Conservation (phyloP, 2,797 vertebrate species). For the Smutsia gigantea region DNA sequence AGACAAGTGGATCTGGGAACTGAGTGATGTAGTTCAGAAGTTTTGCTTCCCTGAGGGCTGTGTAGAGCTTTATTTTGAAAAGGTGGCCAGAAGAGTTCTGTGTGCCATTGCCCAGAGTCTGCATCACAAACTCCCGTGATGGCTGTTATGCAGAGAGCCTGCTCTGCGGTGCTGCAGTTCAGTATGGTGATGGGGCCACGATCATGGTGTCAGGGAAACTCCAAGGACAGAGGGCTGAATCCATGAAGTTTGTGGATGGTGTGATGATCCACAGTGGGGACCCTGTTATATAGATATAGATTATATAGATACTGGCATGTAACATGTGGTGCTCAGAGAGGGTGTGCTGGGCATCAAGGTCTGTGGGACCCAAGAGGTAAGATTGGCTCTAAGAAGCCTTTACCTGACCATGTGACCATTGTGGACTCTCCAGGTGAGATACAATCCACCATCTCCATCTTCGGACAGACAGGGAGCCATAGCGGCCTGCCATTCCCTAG, state of each 20-base stretch:
- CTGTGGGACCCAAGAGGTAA: not conserved
- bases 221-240: not conserved
- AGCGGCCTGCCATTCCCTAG: not conserved
- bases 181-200: not conserved
- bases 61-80: not conserved
- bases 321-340: not conserved
- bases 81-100: not conserved
- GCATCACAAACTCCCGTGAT: not conserved
- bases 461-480: not conserved
- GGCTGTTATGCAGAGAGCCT: not conserved
- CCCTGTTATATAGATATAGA: no score
- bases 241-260: not conserved
- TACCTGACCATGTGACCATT: not conserved
- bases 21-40: not conserved
- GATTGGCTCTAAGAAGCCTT: not conserved
- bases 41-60: not conserved
- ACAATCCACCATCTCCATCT: not conserved
- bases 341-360: not conserved
- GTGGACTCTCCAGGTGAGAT: not conserved
- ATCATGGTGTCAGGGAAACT: not conserved
- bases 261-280: not conserved
- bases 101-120: not conserved
- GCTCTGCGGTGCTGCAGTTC: not conserved
- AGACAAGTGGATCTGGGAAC: not conserved
- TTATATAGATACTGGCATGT: not conserved